phyloP scores from a whole-genome alignment of 2,888 invertebrate species.

The Brachynemurus nebulosus region DNA sequence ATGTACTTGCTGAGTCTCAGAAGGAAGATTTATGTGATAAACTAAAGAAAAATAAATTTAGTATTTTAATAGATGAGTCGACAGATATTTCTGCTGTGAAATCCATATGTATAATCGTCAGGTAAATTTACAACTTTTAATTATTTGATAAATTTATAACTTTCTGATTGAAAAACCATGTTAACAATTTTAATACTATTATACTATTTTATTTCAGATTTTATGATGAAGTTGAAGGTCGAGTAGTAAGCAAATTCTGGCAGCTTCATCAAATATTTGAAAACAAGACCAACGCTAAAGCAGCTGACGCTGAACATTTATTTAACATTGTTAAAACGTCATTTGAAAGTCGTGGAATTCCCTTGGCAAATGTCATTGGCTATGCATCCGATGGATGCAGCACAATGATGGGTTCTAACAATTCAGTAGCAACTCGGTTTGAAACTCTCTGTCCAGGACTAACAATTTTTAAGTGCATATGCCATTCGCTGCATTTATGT shows the following conservation, averaged over 20 bases:
- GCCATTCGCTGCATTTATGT: constrained; percentile 24
- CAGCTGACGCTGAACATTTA: constrained; percentile 14
- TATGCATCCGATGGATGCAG: constrained; percentile 20
- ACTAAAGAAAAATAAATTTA: constrained; percentile 17
- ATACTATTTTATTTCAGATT: too few species aligned
- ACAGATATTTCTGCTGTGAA: constrained; percentile 19
- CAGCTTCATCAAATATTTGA: constrained; percentile 16
- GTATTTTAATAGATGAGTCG: constrained; percentile 21
- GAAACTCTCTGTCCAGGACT: constrained; percentile 16
- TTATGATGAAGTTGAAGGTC: constrained; percentile 11
- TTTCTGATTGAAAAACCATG: not conserved
- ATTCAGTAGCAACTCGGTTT: constrained; percentile 22
- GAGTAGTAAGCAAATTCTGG: constrained; percentile 17
- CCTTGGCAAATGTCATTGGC: constrained; percentile 21
- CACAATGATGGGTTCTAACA: constrained; percentile 20
- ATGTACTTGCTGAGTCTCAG: constrained; percentile 17
- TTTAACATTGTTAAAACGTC: constrained; percentile 12
- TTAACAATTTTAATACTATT: not conserved
- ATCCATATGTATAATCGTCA: constrained; percentile 17
- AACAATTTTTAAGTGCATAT: constrained; percentile 21
- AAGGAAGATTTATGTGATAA: constrained; percentile 14
- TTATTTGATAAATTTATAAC: not conserved
- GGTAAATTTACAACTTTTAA: constrained; percentile 5
- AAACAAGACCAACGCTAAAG: constrained; percentile 10
- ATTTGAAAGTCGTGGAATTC: constrained; percentile 13